Evolutionary conservation across 2,888 invertebrate genomes (phyloP).

Genomic region (Yponomeuta malinellus): DNA sequence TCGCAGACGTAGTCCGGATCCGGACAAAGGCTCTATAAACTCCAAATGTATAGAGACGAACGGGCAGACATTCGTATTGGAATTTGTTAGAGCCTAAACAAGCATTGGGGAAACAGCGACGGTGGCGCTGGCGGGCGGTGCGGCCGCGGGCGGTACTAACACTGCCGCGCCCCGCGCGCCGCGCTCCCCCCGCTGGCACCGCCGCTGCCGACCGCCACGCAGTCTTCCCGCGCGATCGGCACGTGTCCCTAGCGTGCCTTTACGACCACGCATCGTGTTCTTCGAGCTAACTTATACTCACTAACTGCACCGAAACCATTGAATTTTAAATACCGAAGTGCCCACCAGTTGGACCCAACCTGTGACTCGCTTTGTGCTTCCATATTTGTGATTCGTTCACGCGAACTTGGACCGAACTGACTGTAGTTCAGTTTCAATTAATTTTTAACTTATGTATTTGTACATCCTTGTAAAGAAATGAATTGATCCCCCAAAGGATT

Average conservation of each 20-base stretch:
- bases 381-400: conserved; percentile 30
- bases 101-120: conserved; percentile 12
- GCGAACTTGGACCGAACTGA: conserved; percentile 39
- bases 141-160: conserved; percentile 31
- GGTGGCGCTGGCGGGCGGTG: conserved; percentile 17
- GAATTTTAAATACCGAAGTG: conserved; percentile 4
- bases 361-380: conserved; percentile 38
- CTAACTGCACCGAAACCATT: conserved; percentile 1
- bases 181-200: conserved; percentile 26
- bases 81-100: conserved; percentile 15
- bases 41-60: conserved; percentile 6
- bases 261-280: conserved; percentile 32
- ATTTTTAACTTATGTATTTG: conserved; percentile 64
- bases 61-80: conserved; percentile 11
- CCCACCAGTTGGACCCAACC: conserved; percentile 9
- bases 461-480: conserved; percentile 54
- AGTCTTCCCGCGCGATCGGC: conserved; percentile 74
- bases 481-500: background rate
- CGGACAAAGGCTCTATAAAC: conserved; percentile 12
- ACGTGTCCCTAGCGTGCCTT: conserved; percentile 65
- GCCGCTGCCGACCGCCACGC: conserved; percentile 66
- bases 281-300: conserved; percentile 42
- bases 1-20: conserved; percentile 4
- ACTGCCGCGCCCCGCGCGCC: conserved; percentile 30
- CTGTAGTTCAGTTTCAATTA: conserved; percentile 57